Conservation (phyloP, 2,113 vertebrate genomes). For the Oenanthe melanoleuca region DNA sequence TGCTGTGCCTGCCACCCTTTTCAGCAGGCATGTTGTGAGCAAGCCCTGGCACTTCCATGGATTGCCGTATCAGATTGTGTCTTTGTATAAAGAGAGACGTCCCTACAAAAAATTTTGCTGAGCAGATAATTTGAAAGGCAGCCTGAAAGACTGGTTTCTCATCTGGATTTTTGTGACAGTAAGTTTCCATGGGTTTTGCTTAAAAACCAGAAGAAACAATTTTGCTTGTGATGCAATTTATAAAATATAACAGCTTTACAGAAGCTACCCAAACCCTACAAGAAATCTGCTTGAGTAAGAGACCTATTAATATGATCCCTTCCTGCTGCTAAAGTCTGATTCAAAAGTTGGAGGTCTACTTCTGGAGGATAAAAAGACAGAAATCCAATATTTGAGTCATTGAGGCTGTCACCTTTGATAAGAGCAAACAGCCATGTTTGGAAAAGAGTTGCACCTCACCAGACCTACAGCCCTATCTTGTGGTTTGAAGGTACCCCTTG, state of each 20-base stretch:
- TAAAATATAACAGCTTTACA: background rate
- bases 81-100: background rate
- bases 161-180: background rate
- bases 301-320: background rate
- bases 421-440: background rate
- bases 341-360: background rate
- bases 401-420: background rate
- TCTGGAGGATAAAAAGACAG: background rate
- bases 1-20: fast-evolving
- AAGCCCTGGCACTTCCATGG: background rate
- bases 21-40: fast-evolving
- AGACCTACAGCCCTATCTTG: background rate
- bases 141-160: background rate
- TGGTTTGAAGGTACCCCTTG: background rate
- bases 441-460: background rate
- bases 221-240: background rate
- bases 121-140: background rate
- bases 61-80: fast-evolving
- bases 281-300: background rate
- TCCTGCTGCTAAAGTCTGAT: background rate
- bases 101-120: background rate
- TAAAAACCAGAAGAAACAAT: background rate
- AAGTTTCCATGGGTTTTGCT: background rate
- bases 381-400: background rate
- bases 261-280: background rate